These are phyloP conservation scores for Lepidotrigona ventralis DNA, from an alignment of 1,140 invertebrate species.

Conservation along the genomic window DNA sequence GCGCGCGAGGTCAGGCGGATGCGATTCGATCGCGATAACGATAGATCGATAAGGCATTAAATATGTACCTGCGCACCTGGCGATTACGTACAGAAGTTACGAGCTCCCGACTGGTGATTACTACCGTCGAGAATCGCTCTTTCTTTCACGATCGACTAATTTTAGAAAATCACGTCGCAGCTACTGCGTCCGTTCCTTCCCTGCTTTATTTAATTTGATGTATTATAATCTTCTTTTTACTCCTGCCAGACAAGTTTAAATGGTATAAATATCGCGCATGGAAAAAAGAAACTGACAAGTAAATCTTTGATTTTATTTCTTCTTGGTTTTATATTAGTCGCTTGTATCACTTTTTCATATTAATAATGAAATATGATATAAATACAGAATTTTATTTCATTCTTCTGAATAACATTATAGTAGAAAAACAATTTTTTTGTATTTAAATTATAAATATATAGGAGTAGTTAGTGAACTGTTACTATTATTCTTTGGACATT, in stretches of 20 bases:
- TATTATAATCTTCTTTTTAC: background rate
- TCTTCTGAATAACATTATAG: background rate
- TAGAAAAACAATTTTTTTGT: background rate
- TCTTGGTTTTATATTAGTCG: too few species aligned
- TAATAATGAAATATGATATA: too few species aligned
- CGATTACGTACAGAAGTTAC: constrained; percentile 15
- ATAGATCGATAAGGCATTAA: constrained; percentile 38
- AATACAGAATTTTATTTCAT: too few species aligned
- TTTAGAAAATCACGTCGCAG: background rate
- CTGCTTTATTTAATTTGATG: background rate
- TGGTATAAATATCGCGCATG: background rate
- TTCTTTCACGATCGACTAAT: background rate
- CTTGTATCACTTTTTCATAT: too few species aligned
- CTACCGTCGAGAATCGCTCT: background rate
- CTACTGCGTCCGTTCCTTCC: background rate
- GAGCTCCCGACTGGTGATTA: background rate
- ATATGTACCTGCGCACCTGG: constrained; percentile 14
- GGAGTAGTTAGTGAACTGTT: too few species aligned
- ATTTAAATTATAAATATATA: too few species aligned
- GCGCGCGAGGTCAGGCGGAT: constrained; percentile 9
- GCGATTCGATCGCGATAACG: constrained; percentile 43
- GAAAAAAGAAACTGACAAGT: too few species aligned
- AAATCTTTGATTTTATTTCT: background rate
- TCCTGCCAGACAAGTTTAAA: background rate
- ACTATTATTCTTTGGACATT: too few species aligned